Conservation (phyloP, 1,140 invertebrate genomes). For the Drosophila albomicans region DNA sequence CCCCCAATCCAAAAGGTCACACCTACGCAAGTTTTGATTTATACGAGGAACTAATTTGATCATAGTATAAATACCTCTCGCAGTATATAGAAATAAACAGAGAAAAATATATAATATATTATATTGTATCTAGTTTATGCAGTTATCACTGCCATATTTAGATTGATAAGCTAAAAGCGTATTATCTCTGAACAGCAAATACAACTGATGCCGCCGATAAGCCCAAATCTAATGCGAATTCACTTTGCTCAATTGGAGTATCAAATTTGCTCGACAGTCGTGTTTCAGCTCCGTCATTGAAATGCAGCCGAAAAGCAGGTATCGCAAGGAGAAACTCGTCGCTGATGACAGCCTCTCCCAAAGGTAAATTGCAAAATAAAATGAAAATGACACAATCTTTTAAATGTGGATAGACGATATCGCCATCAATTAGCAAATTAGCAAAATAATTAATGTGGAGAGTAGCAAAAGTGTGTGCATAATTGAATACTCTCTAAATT, state of each 20-base stretch:
- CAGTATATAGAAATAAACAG: background rate
- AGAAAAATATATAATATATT: background rate
- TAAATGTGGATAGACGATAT: background rate
- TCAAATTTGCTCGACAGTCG: slow-evolving; percentile 9
- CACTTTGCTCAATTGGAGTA: slow-evolving; percentile 6
- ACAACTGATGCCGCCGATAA: slow-evolving; percentile 7
- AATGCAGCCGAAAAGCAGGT: slow-evolving; percentile 12
- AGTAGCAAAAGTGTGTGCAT: background rate
- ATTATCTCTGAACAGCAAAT: slow-evolving; percentile 14
- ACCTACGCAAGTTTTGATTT: slow-evolving; percentile 40
- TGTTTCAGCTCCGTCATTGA: background rate
- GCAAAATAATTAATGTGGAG: background rate
- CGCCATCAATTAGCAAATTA: no score
- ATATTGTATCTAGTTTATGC: background rate
- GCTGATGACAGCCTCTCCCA: no score
- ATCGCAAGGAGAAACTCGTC: background rate
- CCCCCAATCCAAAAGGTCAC: slow-evolving; percentile 21
- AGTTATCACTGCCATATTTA: slow-evolving; percentile 32
- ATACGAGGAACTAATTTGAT: slow-evolving; percentile 40
- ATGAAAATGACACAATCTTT: background rate
- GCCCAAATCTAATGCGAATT: slow-evolving; percentile 12
- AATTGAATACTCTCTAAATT: background rate
- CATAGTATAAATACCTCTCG: background rate
- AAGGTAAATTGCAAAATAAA: slow-evolving; percentile 2
- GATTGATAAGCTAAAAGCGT: slow-evolving; percentile 9